Percentiles rank a stretch among this genome's conserved stretches.
These are phyloP conservation scores for Charaxes varanes DNA, from an alignment of 1,140 invertebrate species.

Conservation along the genomic window DNA sequence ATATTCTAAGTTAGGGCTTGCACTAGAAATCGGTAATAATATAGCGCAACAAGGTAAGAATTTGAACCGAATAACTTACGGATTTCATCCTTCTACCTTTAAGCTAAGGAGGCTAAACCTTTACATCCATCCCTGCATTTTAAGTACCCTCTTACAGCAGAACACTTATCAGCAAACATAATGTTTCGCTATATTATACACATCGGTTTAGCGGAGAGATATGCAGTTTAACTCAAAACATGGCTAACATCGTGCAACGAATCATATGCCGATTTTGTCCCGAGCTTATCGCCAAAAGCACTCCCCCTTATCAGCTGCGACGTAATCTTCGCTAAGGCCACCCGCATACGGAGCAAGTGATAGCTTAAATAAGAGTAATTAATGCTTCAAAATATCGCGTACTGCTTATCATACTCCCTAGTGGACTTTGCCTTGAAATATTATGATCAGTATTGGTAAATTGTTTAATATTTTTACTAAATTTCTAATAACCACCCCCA, in stretches of 20 bases:
- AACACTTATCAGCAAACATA: neutral
- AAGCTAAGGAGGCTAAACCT: too few species aligned
- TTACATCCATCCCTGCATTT: too few species aligned
- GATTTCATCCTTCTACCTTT: too few species aligned
- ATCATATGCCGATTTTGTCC: slow-evolving; percentile 54
- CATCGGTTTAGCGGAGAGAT: neutral
- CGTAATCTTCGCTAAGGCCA: slow-evolving; percentile 30
- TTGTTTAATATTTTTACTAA: too few species aligned
- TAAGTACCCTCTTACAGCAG: too few species aligned
- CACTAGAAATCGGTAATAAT: too few species aligned
- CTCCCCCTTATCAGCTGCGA: slow-evolving; percentile 30
- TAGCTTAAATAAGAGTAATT: slow-evolving; percentile 9
- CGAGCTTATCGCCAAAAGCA: slow-evolving; percentile 52
- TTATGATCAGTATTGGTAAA: too few species aligned
- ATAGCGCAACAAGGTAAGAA: too few species aligned
- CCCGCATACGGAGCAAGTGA: slow-evolving; percentile 17
- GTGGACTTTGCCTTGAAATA: too few species aligned
- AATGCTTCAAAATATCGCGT: slow-evolving; percentile 4
- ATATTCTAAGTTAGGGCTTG: too few species aligned
- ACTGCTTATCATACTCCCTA: slow-evolving; percentile 1
- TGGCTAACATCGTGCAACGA: slow-evolving; percentile 32
- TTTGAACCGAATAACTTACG: too few species aligned
- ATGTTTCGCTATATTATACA: slow-evolving; percentile 16
- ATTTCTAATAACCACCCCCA: too few species aligned
- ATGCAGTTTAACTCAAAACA: slow-evolving; percentile 13